Conservation (phyloP, 2,888 invertebrate genomes). For the Campopleginae sp. region DNA sequence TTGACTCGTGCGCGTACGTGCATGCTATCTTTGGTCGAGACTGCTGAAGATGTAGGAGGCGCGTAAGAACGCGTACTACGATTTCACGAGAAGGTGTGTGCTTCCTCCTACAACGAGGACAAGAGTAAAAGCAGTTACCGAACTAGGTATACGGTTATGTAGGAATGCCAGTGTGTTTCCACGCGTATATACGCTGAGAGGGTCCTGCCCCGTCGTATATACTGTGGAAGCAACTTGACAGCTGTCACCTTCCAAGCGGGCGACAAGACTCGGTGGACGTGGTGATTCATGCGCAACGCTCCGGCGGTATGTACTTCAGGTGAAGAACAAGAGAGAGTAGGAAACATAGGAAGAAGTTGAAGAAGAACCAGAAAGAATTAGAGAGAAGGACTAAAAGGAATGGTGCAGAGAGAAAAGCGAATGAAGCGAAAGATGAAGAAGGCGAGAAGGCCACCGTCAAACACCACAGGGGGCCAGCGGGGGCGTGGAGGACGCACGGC, state of each 20-base stretch:
- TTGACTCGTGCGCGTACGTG: conserved; percentile 21
- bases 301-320: conserved; percentile 42
- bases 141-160: conserved; percentile 10
- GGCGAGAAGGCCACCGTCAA: conserved; percentile 46
- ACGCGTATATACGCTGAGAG: conserved; percentile 33
- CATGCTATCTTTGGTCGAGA: conserved; percentile 42
- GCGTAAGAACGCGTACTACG: conserved; percentile 42
- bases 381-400: conserved; percentile 2
- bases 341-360: conserved; percentile 29
- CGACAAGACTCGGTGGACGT: conserved; percentile 79
- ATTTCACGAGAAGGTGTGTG: conserved; percentile 55
- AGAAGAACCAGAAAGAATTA: conserved; percentile 12
- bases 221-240: conserved; percentile 78
- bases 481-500: conserved; percentile 67
- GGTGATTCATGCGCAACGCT: conserved; percentile 80
- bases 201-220: conserved; percentile 67
- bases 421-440: conserved; percentile 43
- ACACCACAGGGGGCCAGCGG: conserved; percentile 74
- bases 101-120: conserved; percentile 47
- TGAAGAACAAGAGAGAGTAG: conserved; percentile 41
- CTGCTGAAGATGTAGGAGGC: conserved; percentile 57
- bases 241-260: conserved; percentile 82
- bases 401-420: conserved; percentile 27
- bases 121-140: conserved; percentile 31
- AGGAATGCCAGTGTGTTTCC: conserved; percentile 15